Percentiles rank a stretch among this genome's conserved stretches.
phyloP scores from a whole-genome alignment of 2,113 vertebrate species.

The Coregonus clupeaformis region DNA sequence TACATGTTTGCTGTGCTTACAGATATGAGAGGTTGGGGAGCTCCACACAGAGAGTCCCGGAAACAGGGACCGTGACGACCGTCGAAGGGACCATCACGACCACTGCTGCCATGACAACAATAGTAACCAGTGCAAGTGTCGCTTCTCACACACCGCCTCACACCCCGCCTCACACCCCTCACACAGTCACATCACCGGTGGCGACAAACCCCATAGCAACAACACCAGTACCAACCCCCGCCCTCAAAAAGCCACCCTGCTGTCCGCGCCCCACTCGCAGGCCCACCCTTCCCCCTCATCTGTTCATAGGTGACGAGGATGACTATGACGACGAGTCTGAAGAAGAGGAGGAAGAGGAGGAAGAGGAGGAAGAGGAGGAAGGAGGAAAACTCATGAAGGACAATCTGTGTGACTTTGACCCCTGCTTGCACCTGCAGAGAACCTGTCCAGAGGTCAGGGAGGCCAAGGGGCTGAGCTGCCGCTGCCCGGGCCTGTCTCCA shows the following conservation, averaged over 20 bases:
- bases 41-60: background rate
- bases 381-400: background rate
- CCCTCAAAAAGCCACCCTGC: background rate
- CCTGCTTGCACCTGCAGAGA: slow-evolving; percentile 16
- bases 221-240: background rate
- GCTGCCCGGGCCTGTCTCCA: background rate
- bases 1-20: background rate
- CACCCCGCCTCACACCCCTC: background rate
- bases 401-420: slow-evolving; percentile 10
- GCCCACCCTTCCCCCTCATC: background rate
- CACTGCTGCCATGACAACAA: background rate
- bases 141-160: background rate
- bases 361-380: background rate
- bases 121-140: background rate
- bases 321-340: background rate
- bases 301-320: background rate
- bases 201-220: background rate
- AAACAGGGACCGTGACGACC: background rate
- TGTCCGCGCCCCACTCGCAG: background rate
- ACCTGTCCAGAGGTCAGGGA: slow-evolving; percentile 6
- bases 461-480: slow-evolving; percentile 7
- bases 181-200: background rate
- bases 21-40: background rate
- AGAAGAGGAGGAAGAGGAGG: background rate
- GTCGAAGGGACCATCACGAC: background rate